These are phyloP conservation scores for Calosoma granatense DNA, from an alignment of 1,140 invertebrate genomes.

Conservation along the genomic window DNA sequence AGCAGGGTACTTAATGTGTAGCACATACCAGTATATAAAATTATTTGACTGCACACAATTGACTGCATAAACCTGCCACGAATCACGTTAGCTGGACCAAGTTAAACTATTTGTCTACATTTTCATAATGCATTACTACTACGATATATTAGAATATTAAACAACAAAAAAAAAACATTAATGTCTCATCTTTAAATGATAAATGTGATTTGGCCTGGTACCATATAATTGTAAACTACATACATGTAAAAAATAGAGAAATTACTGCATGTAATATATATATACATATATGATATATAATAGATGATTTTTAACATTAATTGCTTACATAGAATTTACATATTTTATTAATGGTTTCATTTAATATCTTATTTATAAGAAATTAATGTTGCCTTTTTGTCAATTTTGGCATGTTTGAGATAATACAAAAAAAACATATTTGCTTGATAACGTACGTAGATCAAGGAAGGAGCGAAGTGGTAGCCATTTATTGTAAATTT, in stretches of 20 bases:
- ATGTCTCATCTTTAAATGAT: constrained; percentile 14
- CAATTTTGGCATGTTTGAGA: constrained; percentile 13
- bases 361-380: constrained; percentile 19
- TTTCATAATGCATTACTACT: constrained; percentile 9
- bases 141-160: constrained; percentile 11
- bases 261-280: constrained; percentile 29
- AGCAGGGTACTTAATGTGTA: constrained; percentile 15
- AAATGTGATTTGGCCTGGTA: constrained; percentile 26
- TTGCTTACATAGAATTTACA: constrained; percentile 28
- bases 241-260: constrained; percentile 22
- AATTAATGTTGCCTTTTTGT: constrained; percentile 30
- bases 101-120: constrained; percentile 14
- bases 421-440: background rate
- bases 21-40: constrained; percentile 12
- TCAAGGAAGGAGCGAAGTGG: background rate
- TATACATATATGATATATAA: no score
- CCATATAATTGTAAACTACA: constrained; percentile 22
- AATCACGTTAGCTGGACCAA: constrained; percentile 27
- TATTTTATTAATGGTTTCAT: constrained; percentile 23
- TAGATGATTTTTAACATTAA: constrained; percentile 22
- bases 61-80: constrained; percentile 29
- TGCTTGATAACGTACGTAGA: constrained; percentile 2
- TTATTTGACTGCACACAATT: constrained; percentile 27
- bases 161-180: constrained; percentile 13
- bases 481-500: constrained; percentile 9